These are phyloP conservation scores for Virgularia gustaviana DNA, from an alignment of 92 coral and sea anemone species.

Conservation along the genomic window DNA sequence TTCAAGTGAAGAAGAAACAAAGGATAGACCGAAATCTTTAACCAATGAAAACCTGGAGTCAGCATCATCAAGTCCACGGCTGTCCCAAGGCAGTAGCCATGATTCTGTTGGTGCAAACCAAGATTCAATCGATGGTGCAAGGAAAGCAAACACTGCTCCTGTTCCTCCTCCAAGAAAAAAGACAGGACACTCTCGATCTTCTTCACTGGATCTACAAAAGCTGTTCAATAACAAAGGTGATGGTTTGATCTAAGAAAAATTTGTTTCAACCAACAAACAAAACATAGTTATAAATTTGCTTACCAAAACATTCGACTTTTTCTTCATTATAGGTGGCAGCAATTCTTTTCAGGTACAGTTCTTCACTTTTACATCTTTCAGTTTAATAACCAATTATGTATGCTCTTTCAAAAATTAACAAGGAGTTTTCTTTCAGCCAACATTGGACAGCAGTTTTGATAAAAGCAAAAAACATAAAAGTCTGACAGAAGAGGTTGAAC, in stretches of 20 bases:
- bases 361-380: neutral
- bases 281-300: too few species aligned
- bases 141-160: conserved; percentile 68
- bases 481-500: neutral
- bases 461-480: neutral
- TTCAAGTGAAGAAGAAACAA: conserved; percentile 31
- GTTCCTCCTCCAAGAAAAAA: conserved; percentile 84
- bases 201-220: conserved; percentile 89
- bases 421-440: neutral
- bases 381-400: too few species aligned
- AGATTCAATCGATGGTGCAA: conserved; percentile 64
- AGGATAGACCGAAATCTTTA: conserved; percentile 29
- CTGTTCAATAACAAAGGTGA: conserved; percentile 82
- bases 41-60: conserved; percentile 7
- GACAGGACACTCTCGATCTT: conserved; percentile 94
- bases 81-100: conserved; percentile 24
- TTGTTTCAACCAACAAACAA: too few species aligned
- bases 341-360: neutral
- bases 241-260: too few species aligned
- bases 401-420: too few species aligned
- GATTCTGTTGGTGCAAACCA: conserved; percentile 46
- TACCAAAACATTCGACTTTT: too few species aligned
- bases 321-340: conserved; percentile 1
- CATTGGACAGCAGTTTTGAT: neutral
- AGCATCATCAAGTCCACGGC: neutral